Conservation (phyloP, 2,113 vertebrate genomes). For the Gila orcuttii region DNA sequence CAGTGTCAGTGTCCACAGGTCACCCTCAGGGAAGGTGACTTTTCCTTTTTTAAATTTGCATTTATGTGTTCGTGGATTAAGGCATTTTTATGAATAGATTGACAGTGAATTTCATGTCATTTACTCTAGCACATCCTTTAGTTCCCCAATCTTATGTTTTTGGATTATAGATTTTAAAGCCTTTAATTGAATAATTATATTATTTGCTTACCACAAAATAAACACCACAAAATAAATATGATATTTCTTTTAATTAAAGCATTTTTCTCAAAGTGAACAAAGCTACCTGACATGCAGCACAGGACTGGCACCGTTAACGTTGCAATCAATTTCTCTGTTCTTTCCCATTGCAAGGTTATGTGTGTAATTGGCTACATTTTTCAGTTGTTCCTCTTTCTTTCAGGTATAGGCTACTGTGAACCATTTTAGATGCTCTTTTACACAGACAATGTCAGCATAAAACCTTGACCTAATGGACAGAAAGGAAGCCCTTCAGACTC, state of each 20-base stretch:
- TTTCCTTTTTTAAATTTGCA: not conserved
- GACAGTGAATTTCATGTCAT: not conserved
- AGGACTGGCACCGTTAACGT: not conserved
- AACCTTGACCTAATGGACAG: slow-evolving; percentile 68
- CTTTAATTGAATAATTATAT: not conserved
- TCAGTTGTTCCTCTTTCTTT: slow-evolving; percentile 9
- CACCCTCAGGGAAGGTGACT: slow-evolving; percentile 10
- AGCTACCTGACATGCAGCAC: not conserved
- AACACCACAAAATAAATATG: not conserved
- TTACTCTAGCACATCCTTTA: not conserved
- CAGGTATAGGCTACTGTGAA: not conserved
- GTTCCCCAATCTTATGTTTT: not conserved
- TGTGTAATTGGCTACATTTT: slow-evolving; percentile 26
- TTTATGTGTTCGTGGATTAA: not conserved
- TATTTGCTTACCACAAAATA: not conserved
- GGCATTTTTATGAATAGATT: not conserved
- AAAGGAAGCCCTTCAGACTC: slow-evolving; percentile 61
- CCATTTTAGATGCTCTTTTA: not conserved
- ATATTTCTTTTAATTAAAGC: not conserved
- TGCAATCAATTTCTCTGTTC: not conserved
- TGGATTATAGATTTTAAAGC: not conserved
- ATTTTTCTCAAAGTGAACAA: not conserved
- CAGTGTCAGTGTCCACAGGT: not conserved
- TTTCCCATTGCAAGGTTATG: slow-evolving; percentile 34
- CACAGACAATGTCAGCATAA: slow-evolving; percentile 27